Conservation (phyloP, 64 coral and sea anemone genomes). For the Stichodactyla helianthus region DNA sequence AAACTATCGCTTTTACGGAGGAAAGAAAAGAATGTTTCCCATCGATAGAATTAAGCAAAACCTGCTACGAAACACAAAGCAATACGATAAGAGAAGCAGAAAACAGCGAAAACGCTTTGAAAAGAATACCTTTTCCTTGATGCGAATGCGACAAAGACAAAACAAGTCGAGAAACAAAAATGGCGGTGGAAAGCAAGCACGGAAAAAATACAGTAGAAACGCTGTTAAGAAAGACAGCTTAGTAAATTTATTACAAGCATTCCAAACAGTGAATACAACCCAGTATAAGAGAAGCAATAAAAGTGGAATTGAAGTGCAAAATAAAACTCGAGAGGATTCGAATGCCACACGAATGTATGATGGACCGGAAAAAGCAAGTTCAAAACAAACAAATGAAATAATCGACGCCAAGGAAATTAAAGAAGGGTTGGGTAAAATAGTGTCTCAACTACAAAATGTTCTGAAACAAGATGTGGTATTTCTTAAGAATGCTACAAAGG, state of each 20-base stretch:
- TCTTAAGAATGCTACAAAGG: background rate
- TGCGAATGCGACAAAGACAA: background rate
- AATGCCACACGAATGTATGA: background rate
- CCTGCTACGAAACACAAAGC: background rate
- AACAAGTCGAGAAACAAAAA: background rate
- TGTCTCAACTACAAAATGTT: background rate
- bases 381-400: background rate
- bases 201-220: background rate
- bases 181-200: background rate
- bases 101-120: background rate
- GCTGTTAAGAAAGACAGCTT: slow-evolving; percentile 13
- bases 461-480: background rate
- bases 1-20: background rate
- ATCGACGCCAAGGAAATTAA: background rate
- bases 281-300: background rate
- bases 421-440: background rate
- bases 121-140: background rate
- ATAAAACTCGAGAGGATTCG: background rate
- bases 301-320: background rate
- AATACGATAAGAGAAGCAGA: background rate
- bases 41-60: background rate
- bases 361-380: background rate
- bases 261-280: background rate
- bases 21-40: background rate
- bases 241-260: background rate